Base-by-base conservation (phyloP, 30 jellyfish, hydroid and myxozoan species). In the Rhopilema esculentum region DNA sequence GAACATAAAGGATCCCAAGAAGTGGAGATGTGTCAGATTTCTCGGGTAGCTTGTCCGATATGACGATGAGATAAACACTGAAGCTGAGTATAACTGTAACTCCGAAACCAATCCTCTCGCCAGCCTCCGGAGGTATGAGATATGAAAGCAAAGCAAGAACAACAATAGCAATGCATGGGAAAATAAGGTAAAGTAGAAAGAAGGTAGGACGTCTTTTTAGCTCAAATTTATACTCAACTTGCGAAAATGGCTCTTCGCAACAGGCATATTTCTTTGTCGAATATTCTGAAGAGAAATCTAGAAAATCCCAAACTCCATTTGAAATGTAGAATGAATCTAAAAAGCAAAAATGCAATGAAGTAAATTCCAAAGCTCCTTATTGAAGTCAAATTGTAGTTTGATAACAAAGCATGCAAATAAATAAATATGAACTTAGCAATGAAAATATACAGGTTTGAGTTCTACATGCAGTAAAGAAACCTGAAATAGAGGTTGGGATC, bases 91-190 rank as follows among this genome's bases (percentile, higher is more conserved):
- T 66, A 40, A 93, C 91, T 0, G 98, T 93, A 23, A 93, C 87
- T 16, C 98, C 98, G 33, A 93, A 83, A 16, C 98, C 98, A 62
- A 87, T 75, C 30, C 98, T 71, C 72, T 93, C 98, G 26, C 98
- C 98, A 0, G 92, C 75, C 27, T 76, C 97, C 27, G 95, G 95
- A 4, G 98, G 98, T 66, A 93, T 93, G 86, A 86, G 72, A 79
- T 80, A 93, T 40, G 89, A 65, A 29, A 93, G 79, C 32, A 93
- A 81, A 51, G 90, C 77, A 31, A 93, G 75, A 16, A 67, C 77
- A 17, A 78, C 83, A n/a, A 86, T 72, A 16, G 95, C 89, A 16
- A 93, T 16, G 80, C 95, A 88, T 16, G 98, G 98, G 75, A 93
- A 49, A 0, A 93, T 83, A 31, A 93, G 68, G 79, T 93, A 93